Percentiles rank a stretch among this genome's conserved stretches.
These are phyloP conservation scores for Neoaliturus tenellus DNA, from an alignment of 2,888 invertebrate species.

Conservation along the genomic window DNA sequence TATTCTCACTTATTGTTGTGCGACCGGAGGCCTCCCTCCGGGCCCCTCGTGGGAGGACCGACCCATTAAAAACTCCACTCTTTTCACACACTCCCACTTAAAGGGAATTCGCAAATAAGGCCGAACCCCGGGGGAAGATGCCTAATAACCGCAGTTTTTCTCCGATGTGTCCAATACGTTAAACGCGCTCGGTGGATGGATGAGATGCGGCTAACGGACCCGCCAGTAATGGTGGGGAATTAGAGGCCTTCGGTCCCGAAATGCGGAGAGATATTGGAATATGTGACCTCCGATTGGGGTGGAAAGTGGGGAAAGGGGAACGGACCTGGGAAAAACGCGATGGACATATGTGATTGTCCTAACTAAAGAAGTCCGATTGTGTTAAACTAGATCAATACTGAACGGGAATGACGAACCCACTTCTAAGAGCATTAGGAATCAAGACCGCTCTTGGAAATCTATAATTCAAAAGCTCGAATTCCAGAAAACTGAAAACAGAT, in stretches of 20 bases:
- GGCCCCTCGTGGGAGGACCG: conserved; percentile 17
- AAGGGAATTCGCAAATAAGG: conserved; percentile 33
- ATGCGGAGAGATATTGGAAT: conserved; percentile 25
- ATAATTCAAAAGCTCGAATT: too few relatives aligned
- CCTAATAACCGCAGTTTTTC: conserved; percentile 38
- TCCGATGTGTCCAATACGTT: conserved; percentile 31
- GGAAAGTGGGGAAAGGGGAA: background rate
- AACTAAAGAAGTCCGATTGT: too few relatives aligned
- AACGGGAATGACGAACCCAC: too few relatives aligned
- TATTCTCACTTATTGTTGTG: conserved; percentile 54
- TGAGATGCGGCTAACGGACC: conserved; percentile 6
- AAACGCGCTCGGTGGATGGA: conserved; percentile 1
- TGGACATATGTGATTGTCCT: too few relatives aligned
- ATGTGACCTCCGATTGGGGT: background rate
- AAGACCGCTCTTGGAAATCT: too few relatives aligned
- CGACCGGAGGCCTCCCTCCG: conserved; percentile 1
- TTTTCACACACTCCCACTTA: conserved; percentile 34
- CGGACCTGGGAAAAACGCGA: too few relatives aligned
- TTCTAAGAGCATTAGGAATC: too few relatives aligned
- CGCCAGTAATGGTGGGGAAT: conserved; percentile 3
- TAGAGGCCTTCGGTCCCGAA: conserved; percentile 24
- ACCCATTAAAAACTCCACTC: conserved; percentile 28
- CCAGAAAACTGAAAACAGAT: too few relatives aligned
- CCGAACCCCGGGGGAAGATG: conserved; percentile 17
- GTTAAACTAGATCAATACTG: too few relatives aligned